Evolutionary conservation across 37 sponge, comb jelly and placozoan species (phyloP).

Genomic region (Hormiphora californensis): DNA sequence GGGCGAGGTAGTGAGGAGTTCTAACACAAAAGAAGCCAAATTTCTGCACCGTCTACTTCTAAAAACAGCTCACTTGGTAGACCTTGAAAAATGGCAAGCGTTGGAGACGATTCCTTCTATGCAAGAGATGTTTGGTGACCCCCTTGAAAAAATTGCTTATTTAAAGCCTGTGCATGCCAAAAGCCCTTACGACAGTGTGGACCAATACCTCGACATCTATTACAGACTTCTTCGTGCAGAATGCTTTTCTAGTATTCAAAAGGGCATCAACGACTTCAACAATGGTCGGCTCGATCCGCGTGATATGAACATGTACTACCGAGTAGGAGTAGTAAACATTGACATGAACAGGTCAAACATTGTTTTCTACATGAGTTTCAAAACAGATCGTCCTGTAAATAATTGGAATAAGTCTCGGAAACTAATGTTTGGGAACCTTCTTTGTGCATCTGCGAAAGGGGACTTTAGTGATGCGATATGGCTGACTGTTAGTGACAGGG

Average conservation of each 20-base stretch:
- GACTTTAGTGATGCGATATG: conserved; percentile 54
- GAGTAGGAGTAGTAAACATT: neutral
- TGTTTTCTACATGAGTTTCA: neutral
- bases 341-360: neutral
- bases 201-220: conserved; percentile 54
- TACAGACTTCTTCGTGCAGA: conserved; percentile 54
- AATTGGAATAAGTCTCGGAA: conserved; percentile 13
- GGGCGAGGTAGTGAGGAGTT: too few relatives aligned
- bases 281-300: neutral
- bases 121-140: conserved; percentile 31
- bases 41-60: too few relatives aligned
- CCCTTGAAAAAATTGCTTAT: neutral
- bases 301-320: conserved; percentile 47
- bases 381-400: neutral
- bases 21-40: too few relatives aligned
- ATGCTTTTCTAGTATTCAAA: conserved; percentile 37
- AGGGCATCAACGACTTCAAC: conserved; percentile 22
- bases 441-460: conserved; percentile 23
- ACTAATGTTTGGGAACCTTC: conserved; percentile 57
- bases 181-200: neutral
- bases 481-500: conserved; percentile 37
- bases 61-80: neutral
- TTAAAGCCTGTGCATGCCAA: neutral
- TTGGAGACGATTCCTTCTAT: neutral
- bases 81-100: neutral